Evolutionary conservation across 2,888 invertebrate species (phyloP).

Genomic region (Andricus curvator): DNA sequence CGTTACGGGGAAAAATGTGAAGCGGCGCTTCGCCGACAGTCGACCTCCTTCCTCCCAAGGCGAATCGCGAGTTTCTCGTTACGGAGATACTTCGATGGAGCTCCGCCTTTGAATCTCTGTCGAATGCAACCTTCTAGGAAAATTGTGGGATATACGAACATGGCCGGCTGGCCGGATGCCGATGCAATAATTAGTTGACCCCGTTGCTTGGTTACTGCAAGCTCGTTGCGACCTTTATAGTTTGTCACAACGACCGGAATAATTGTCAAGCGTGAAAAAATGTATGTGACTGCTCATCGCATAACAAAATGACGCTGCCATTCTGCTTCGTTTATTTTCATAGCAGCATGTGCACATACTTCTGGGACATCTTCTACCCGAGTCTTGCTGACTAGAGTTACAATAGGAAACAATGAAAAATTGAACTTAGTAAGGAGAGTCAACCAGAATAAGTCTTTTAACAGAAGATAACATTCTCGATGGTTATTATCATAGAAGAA

Average conservation of each 20-base stretch:
- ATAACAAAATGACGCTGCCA: background rate
- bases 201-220: constrained; percentile 1
- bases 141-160: background rate
- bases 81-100: constrained; percentile 49
- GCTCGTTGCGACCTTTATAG: background rate
- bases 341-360: background rate
- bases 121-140: constrained; percentile 29
- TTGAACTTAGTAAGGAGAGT: too few species aligned
- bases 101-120: constrained; percentile 41
- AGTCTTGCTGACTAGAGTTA: background rate
- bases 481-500: background rate
- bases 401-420: too few species aligned
- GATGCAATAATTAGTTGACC: constrained; percentile 38
- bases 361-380: background rate
- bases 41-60: constrained; percentile 46
- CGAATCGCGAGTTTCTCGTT: constrained; percentile 48
- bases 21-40: constrained; percentile 43
- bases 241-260: background rate
- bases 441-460: background rate
- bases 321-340: background rate
- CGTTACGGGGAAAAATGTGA: constrained; percentile 62
- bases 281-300: background rate
- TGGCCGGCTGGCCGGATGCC: constrained; percentile 6
- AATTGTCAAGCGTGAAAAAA: background rate
- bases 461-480: background rate